phyloP scores from a whole-genome alignment of 2,113 vertebrate genomes.

The Octodon degus region DNA sequence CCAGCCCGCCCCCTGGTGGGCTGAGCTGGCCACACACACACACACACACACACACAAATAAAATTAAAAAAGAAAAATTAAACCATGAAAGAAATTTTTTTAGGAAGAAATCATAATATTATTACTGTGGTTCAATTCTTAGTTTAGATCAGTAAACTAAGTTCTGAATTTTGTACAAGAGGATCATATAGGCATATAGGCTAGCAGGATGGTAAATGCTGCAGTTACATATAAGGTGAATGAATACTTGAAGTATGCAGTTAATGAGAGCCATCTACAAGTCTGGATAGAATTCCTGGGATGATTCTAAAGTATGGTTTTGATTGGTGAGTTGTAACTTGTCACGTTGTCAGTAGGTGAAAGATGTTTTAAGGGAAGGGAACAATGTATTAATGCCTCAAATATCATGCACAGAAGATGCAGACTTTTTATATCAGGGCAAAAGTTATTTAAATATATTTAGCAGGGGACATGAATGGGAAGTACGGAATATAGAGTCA shows the following conservation, averaged over 20 bases:
- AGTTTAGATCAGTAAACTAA: background rate
- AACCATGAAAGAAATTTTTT: background rate
- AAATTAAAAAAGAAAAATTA: too few relatives aligned
- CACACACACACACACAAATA: too few relatives aligned
- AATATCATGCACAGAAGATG: background rate
- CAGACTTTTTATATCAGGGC: background rate
- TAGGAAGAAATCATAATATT: background rate
- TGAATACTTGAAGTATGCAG: background rate
- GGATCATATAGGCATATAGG: background rate
- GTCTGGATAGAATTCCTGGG: background rate
- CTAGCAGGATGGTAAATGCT: background rate
- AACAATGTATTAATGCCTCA: background rate
- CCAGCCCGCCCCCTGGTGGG: too few relatives aligned
- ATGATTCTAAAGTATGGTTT: slow-evolving; percentile 41
- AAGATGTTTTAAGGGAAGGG: slow-evolving; percentile 15
- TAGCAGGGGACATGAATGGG: background rate
- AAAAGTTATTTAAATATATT: slow-evolving; percentile 30
- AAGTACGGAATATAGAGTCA: slow-evolving; percentile 12
- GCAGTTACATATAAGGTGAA: slow-evolving; percentile 3
- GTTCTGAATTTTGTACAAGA: slow-evolving; percentile 28
- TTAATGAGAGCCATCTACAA: slow-evolving; percentile 20
- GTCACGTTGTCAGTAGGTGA: background rate
- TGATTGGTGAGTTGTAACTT: slow-evolving; percentile 14
- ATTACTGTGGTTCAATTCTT: background rate
- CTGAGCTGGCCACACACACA: too few relatives aligned